Conservation (phyloP, 2,113 vertebrate species). For the Galemys pyrenaicus region DNA sequence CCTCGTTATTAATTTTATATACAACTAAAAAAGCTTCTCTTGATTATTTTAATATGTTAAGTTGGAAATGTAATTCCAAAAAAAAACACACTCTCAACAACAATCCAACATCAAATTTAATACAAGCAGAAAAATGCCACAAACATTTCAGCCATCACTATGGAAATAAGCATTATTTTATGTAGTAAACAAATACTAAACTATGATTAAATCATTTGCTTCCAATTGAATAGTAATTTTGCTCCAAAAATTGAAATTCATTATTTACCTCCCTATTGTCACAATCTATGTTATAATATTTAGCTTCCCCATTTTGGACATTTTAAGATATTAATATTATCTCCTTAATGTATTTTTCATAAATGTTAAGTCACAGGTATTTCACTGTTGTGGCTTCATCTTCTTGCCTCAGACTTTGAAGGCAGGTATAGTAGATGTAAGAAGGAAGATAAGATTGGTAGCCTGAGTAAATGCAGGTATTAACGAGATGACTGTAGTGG, state of each 20-base stretch:
- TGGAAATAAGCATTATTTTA: background rate
- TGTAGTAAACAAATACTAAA: background rate
- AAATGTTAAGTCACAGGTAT: background rate
- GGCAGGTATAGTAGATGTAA: background rate
- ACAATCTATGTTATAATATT: slow-evolving; percentile 27
- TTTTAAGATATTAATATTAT: slow-evolving; percentile 58
- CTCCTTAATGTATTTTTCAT: slow-evolving; percentile 51
- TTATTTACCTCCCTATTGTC: slow-evolving; percentile 39
- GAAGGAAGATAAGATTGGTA: background rate
- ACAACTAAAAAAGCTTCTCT: background rate
- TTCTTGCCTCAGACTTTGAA: background rate
- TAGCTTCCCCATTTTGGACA: slow-evolving; percentile 3
- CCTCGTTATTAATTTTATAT: background rate
- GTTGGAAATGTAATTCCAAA: slow-evolving; percentile 43
- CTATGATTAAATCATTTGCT: slow-evolving; percentile 22
- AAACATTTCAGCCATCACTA: background rate
- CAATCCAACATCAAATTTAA: background rate
- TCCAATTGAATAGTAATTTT: slow-evolving; percentile 45
- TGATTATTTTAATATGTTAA: slow-evolving; percentile 19
- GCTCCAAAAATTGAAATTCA: slow-evolving; percentile 29
- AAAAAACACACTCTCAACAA: background rate
- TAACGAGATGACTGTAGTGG: background rate
- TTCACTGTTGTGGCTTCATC: background rate
- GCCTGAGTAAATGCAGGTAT: background rate
- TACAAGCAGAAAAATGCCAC: background rate